Conservation (phyloP, 2,797 vertebrate species). For the Limnodromus scolopaceus region DNA sequence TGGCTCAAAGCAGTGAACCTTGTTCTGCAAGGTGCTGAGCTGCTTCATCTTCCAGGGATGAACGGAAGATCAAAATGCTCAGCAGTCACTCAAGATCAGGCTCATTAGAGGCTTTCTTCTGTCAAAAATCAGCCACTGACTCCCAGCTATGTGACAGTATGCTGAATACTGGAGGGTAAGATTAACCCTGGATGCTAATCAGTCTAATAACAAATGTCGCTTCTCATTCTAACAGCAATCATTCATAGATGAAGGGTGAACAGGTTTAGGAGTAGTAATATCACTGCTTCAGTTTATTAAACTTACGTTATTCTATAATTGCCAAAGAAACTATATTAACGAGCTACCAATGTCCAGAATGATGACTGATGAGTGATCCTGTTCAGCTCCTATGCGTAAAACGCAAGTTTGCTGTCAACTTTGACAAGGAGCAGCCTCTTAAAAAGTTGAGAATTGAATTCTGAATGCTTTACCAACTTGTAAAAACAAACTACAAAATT, state of each 20-base stretch:
- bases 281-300: not conserved
- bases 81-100: constrained; percentile 24
- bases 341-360: not conserved
- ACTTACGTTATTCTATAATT: not conserved
- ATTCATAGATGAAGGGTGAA: not conserved
- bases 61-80: constrained; percentile 9
- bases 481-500: constrained; percentile 9
- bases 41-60: not conserved
- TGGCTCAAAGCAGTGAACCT: not conserved
- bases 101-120: constrained; percentile 32
- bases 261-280: not conserved
- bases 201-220: not conserved
- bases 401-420: not conserved
- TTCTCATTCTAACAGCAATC: not conserved
- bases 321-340: not conserved
- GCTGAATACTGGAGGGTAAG: constrained; percentile 29
- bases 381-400: not conserved
- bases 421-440: not conserved
- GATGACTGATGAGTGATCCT: not conserved
- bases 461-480: not conserved
- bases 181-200: constrained; percentile 27
- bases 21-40: not conserved
- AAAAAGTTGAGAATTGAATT: not conserved
- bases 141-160: constrained; percentile 35
- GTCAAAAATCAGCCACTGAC: constrained; percentile 14